Percentiles rank a stretch among this genome's conserved stretches.
Conservation (phyloP, 2,113 vertebrate species). For the Saccopteryx leptura region DNA sequence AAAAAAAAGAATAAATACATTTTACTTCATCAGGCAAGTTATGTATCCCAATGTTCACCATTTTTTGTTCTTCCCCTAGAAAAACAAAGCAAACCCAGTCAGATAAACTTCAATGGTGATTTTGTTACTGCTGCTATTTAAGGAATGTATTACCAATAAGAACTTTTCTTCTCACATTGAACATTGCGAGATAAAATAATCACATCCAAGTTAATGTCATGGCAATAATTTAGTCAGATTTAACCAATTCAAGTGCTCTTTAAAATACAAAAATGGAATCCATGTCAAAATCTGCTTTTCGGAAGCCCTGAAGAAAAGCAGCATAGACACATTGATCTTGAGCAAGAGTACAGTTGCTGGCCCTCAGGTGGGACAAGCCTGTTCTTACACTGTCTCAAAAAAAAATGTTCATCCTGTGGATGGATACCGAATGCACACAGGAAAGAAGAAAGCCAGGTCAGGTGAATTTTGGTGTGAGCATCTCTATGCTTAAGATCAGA, state of each 20-base stretch:
- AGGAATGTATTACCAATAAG: neutral
- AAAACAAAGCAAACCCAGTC: constrained; percentile 33
- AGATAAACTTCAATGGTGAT: neutral
- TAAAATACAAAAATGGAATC: neutral
- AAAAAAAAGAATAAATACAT: constrained; percentile 12
- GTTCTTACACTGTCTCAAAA: neutral
- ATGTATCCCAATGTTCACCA: neutral
- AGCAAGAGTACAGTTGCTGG: neutral
- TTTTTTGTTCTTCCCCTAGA: constrained; percentile 48
- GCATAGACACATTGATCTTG: neutral
- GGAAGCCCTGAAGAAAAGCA: neutral
- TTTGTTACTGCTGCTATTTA: constrained; percentile 27
- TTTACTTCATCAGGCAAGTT: constrained; percentile 24
- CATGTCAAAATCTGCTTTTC: neutral
- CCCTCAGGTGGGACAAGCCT: neutral
- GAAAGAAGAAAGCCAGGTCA: neutral
- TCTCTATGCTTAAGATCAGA: constrained; percentile 24
- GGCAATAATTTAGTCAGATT: constrained; percentile 6
- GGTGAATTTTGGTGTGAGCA: neutral
- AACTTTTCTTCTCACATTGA: constrained; percentile 18
- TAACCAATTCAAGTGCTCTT: neutral
- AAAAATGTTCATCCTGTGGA: neutral
- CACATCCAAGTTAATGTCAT: constrained; percentile 31
- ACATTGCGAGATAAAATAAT: constrained; percentile 39
- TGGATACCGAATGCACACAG: neutral